phyloP scores from a whole-genome alignment of 2,888 invertebrate species.

The Balanococcus diminutus region DNA sequence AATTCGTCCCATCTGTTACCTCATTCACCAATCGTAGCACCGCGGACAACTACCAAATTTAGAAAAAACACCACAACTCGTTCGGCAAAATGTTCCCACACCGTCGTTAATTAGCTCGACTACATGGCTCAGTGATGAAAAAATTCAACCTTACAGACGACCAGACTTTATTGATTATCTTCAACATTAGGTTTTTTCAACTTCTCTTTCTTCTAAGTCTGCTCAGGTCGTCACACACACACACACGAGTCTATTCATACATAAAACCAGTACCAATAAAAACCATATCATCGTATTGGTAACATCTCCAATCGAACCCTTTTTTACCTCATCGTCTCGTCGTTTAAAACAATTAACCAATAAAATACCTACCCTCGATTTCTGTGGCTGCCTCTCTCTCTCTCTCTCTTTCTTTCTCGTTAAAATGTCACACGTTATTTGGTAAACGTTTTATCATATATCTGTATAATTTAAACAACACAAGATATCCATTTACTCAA shows the following conservation, averaged over 20 bases:
- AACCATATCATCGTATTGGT: not conserved
- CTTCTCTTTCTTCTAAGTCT: not conserved
- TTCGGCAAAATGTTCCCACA: slow-evolving; percentile 8
- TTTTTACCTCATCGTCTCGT: not conserved
- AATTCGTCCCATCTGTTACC: not conserved
- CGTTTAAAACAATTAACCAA: slow-evolving; percentile 1
- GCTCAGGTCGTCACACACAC: too few relatives aligned
- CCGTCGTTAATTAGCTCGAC: slow-evolving; percentile 42
- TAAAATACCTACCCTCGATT: not conserved
- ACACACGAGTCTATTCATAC: not conserved
- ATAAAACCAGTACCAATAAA: not conserved
- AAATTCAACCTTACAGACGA: slow-evolving; percentile 1
- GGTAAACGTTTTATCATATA: slow-evolving; percentile 39
- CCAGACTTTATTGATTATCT: slow-evolving; percentile 13
- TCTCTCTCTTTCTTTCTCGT: too few relatives aligned
- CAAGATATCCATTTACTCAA: slow-evolving; percentile 47
- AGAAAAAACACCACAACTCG: slow-evolving; percentile 37
- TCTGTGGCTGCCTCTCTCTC: too few relatives aligned
- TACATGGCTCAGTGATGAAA: not conserved
- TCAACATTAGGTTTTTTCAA: not conserved
- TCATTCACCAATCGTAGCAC: not conserved
- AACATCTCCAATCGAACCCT: not conserved
- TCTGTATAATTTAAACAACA: slow-evolving; percentile 46
- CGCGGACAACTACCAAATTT: slow-evolving; percentile 23
- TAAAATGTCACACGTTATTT: slow-evolving; percentile 39